Evolutionary conservation across 1,140 invertebrate species (phyloP).

Genomic region (Brachionus rubens): DNA sequence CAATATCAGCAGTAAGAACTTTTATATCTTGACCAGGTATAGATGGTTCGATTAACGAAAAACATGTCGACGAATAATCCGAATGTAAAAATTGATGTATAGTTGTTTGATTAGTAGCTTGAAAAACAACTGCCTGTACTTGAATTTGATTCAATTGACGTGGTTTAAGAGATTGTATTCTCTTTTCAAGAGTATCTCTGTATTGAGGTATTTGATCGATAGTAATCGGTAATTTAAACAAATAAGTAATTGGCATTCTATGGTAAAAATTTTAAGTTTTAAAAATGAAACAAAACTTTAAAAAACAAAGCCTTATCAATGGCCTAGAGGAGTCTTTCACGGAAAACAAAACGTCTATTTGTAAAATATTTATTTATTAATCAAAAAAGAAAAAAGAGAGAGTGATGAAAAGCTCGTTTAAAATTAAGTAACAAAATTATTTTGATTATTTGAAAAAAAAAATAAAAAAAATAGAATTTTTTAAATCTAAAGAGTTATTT

Average conservation of each 20-base stretch:
- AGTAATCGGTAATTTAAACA: slow-evolving; percentile 31
- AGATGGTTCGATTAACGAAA: slow-evolving; percentile 17
- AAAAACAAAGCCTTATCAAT: slow-evolving; percentile 20
- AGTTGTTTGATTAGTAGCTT: slow-evolving; percentile 10
- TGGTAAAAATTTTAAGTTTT: too few species aligned
- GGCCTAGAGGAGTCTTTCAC: neutral
- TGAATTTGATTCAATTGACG: slow-evolving; percentile 38
- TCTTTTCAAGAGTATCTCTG: slow-evolving; percentile 37
- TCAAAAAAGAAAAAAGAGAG: neutral
- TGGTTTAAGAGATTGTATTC: slow-evolving; percentile 20
- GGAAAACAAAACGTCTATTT: too few species aligned
- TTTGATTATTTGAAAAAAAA: neutral
- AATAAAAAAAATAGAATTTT: too few species aligned
- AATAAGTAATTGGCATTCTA: slow-evolving; percentile 38
- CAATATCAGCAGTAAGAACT: slow-evolving; percentile 38
- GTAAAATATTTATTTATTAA: neutral
- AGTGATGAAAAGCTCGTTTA: neutral
- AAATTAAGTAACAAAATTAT: slow-evolving; percentile 30
- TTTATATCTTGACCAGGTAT: neutral
- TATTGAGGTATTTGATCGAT: slow-evolving; percentile 39
- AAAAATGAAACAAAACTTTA: too few species aligned
- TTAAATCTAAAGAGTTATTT: too few species aligned
- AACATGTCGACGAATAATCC: slow-evolving; percentile 39
- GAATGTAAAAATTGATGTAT: slow-evolving; percentile 43
- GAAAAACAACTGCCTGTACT: slow-evolving; percentile 33